Evolutionary conservation across 1,140 invertebrate genomes (phyloP), one percentile per base, ranked within the genome.

Genomic region (Bombus huntii): DNA sequence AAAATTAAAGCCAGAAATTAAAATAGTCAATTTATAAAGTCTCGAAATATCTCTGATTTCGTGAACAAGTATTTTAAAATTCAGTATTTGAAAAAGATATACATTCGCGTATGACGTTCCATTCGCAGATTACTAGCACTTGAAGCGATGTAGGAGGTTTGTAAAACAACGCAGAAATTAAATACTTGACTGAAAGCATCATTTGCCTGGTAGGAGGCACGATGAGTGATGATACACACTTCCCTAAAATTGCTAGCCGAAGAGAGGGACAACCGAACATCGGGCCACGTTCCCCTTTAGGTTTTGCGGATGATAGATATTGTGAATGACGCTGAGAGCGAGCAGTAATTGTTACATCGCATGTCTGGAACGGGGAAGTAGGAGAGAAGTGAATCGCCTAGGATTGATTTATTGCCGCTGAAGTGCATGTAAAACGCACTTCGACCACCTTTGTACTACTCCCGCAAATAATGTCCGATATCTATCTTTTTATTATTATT

Each of bases 341-440:
- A 86, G 72, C 86, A 87, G 91, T 93, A 93, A 93, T 93, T 93
- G 93, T 93, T 92, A 92, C 90, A 92, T 93, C 90, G 92, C 92
- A 92, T 93, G 92, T 93, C 89, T 90, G 62, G 81, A 79, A 86
- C 57, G 86, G 83, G 57, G 66, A 88, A 86, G 83, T 88, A 79
- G 77, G 72, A 79, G 87, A 73, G 89, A 86, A 88, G 91, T 81
- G 88, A 88, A 87, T 91, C 88, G 87, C 81, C 73, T 78, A 83
- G 81, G 88, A 92, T 93, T 93, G 92, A 93, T 93, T 93, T 93
- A 93, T 93, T 74, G 89, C 89, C 79, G 62, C 34, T 87, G 87
- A 90, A 90, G 90, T 90, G 74, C 87, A 87, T 88, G 84, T 89
- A 85, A 88, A 90, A 90, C 88, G 86, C 82, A 76, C 79, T 81